phyloP scores from a whole-genome alignment of 2,797 vertebrate species.

The Poeciliopsis infans region DNA sequence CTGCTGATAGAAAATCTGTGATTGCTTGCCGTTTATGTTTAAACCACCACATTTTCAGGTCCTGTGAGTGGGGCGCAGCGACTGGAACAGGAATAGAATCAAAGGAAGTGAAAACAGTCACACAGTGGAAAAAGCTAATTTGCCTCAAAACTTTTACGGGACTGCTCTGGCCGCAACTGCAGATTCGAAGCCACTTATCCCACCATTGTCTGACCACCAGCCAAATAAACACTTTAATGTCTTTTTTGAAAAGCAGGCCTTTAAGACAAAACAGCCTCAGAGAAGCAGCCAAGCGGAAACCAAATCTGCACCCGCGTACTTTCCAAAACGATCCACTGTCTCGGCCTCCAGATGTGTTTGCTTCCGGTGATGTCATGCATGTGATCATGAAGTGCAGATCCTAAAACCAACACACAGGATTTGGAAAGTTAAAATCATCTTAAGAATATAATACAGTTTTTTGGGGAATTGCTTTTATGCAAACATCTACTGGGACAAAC shows the following conservation, averaged over 20 bases:
- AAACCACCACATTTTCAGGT: conserved; percentile 29
- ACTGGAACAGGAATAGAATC: conserved; percentile 62
- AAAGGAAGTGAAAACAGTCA: conserved; percentile 63
- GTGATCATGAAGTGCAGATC: conserved; percentile 12
- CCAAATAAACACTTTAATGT: conserved; percentile 47
- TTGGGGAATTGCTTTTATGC: neutral
- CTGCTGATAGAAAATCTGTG: conserved; percentile 11
- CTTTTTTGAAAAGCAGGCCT: conserved; percentile 20
- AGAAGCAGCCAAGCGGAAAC: conserved; percentile 20
- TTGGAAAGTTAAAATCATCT: conserved; percentile 30
- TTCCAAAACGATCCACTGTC: conserved; percentile 34
- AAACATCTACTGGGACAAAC: neutral
- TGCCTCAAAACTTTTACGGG: conserved; percentile 54
- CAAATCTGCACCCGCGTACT: conserved; percentile 23
- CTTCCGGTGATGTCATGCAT: conserved; percentile 42
- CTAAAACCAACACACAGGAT: conserved; percentile 34
- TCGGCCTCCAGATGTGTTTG: conserved; percentile 23
- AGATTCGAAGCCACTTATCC: conserved; percentile 39
- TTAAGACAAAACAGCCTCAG: conserved; percentile 33
- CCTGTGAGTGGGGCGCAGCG: conserved; percentile 31
- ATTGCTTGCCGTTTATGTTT: conserved; percentile 43
- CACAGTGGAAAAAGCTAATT: conserved; percentile 64
- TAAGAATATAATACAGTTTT: neutral
- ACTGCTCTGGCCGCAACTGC: conserved; percentile 33
- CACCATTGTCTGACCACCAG: conserved; percentile 49